Evolutionary conservation across 1,140 invertebrate genomes (phyloP).

Genomic region (Drosophila truncata): DNA sequence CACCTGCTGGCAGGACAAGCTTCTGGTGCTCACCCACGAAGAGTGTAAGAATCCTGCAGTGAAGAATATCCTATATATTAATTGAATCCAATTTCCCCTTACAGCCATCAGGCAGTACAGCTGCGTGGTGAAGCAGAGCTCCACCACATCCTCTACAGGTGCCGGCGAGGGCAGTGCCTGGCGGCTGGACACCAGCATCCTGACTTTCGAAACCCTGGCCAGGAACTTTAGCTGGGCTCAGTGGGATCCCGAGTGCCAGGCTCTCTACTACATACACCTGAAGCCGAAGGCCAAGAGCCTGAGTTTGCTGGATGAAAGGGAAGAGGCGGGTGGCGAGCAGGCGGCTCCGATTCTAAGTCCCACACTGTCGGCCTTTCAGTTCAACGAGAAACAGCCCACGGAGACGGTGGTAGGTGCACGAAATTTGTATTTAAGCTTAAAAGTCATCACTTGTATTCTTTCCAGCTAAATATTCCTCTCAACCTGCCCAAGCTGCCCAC

Average conservation of each 20-base stretch:
- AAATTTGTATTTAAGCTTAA: not conserved
- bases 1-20: constrained; percentile 88
- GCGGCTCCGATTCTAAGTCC: constrained; percentile 85
- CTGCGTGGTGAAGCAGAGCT: constrained; percentile 70
- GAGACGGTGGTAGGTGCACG: constrained; percentile 91
- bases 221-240: constrained; percentile 93
- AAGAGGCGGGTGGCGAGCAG: constrained; percentile 81
- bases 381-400: constrained; percentile 93
- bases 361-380: constrained; percentile 92
- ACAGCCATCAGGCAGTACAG: constrained; percentile 75
- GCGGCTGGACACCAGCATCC: constrained; percentile 86
- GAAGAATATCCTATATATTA: too few species aligned
- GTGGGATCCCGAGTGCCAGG: constrained; percentile 90
- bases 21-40: constrained; percentile 91
- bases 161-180: constrained; percentile 85
- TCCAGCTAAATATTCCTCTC: constrained; percentile 93
- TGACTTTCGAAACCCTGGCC: constrained; percentile 89
- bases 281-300: constrained; percentile 88
- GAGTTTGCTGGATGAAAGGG: constrained; percentile 87
- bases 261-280: constrained; percentile 92
- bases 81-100: not conserved
- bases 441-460: not conserved
- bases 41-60: constrained; percentile 88
- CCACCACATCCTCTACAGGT: constrained; percentile 69
- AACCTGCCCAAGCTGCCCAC: constrained; percentile 90